phyloP scores from a whole-genome alignment of 1,140 invertebrate genomes.

The Marisa cornuarietis region DNA sequence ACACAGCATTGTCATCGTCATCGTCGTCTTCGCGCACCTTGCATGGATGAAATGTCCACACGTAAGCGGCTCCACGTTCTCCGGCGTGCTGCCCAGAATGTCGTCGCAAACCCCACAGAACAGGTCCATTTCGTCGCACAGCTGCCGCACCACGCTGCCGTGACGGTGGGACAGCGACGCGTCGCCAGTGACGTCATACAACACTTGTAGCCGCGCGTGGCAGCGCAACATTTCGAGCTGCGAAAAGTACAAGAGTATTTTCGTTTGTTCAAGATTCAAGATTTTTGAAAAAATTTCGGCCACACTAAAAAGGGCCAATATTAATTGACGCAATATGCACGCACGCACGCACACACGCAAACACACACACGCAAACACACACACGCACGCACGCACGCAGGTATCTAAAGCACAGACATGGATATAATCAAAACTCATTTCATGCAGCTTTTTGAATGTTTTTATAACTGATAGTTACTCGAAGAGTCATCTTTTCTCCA shows the following conservation, averaged over 20 bases:
- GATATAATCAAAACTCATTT: neutral
- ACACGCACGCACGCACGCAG: neutral
- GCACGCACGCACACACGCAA: constrained; percentile 15
- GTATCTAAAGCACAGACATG: neutral
- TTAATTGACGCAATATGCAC: neutral
- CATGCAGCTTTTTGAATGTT: too few relatives aligned
- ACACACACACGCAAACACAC: constrained; percentile 2
- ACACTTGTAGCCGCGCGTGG: constrained; percentile 33
- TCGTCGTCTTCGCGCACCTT: constrained; percentile 29
- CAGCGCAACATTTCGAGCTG: constrained; percentile 48
- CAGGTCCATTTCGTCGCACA: constrained; percentile 49
- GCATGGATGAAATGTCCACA: constrained; percentile 54
- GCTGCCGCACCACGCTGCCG: constrained; percentile 36
- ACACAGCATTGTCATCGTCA: too few relatives aligned
- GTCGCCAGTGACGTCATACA: constrained; percentile 35
- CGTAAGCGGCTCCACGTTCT: constrained; percentile 39
- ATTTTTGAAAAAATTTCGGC: too few relatives aligned
- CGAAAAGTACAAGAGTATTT: neutral
- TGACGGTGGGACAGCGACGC: constrained; percentile 32
- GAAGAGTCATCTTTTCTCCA: neutral
- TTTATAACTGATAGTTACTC: too few relatives aligned
- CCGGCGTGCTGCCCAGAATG: constrained; percentile 43
- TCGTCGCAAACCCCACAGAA: constrained; percentile 50
- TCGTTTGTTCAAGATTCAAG: too few relatives aligned
- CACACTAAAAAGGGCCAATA: too few relatives aligned